These are phyloP conservation scores for Anhinga anhinga DNA, from an alignment of 2,113 vertebrate genomes.

Conservation along the genomic window DNA sequence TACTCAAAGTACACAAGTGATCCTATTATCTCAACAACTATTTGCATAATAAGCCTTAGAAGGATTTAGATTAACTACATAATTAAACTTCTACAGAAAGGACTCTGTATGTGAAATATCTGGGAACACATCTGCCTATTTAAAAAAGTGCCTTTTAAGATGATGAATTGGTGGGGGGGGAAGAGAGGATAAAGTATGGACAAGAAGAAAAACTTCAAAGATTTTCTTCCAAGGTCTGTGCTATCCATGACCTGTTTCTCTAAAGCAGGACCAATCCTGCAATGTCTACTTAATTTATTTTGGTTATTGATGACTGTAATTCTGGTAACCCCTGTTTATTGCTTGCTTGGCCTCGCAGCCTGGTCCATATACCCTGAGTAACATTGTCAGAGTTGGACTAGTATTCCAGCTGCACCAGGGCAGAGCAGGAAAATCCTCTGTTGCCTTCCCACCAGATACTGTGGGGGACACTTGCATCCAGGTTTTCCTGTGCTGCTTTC, in stretches of 20 bases:
- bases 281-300: background rate
- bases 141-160: background rate
- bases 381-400: too few species aligned
- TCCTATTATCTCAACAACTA: background rate
- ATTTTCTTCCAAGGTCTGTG: background rate
- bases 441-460: background rate
- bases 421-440: too few species aligned
- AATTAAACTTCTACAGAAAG: background rate
- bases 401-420: background rate
- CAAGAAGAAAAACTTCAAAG: background rate
- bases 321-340: background rate
- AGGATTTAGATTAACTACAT: background rate
- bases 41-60: background rate
- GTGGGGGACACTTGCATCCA: rapidly evolving
- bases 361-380: rapidly evolving
- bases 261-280: too few species aligned
- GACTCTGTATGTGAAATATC: background rate
- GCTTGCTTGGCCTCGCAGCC: background rate
- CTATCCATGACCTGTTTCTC: background rate
- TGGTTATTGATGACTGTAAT: background rate
- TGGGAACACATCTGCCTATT: background rate
- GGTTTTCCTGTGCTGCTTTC: background rate
- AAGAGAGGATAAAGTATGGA: too few species aligned
- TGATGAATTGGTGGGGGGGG: background rate
- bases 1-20: background rate